Conservation (phyloP, 2,113 vertebrate genomes). For the Eulemur rufifrons region DNA sequence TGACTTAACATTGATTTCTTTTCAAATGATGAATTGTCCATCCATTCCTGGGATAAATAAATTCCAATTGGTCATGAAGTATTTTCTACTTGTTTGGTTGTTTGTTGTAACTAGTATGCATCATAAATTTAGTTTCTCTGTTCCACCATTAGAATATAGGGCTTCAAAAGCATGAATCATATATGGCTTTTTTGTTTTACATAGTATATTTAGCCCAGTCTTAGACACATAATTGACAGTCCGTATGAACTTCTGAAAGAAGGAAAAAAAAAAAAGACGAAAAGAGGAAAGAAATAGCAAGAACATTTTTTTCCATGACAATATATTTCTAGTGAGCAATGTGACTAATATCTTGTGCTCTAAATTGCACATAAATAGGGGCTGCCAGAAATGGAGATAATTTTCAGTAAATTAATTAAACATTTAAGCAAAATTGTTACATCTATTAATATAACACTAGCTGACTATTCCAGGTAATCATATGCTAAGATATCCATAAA, state of each 20-base stretch:
- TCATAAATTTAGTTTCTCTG: background rate
- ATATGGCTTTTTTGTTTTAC: background rate
- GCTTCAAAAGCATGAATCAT: background rate
- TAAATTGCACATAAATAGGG: background rate
- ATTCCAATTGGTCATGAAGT: background rate
- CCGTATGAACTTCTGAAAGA: background rate
- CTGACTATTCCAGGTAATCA: background rate
- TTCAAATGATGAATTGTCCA: background rate
- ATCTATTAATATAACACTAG: background rate
- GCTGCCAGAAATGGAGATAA: background rate
- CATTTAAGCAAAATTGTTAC: background rate
- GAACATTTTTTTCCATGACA: background rate
- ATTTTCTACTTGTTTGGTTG: background rate
- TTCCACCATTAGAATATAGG: background rate
- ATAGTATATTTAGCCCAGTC: background rate
- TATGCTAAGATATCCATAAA: background rate
- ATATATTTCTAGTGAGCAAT: background rate
- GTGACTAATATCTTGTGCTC: background rate
- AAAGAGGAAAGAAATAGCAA: background rate
- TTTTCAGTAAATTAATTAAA: background rate
- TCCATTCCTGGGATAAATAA: background rate
- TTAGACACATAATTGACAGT: background rate
- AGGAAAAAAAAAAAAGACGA: background rate
- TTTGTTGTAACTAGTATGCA: background rate
- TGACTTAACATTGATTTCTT: background rate